A percentile compares a stretch with the other conserved stretches of the same genome.
phyloP scores from a whole-genome alignment of 64 coral and sea anemone species.

The Stichodactyla mertensii region DNA sequence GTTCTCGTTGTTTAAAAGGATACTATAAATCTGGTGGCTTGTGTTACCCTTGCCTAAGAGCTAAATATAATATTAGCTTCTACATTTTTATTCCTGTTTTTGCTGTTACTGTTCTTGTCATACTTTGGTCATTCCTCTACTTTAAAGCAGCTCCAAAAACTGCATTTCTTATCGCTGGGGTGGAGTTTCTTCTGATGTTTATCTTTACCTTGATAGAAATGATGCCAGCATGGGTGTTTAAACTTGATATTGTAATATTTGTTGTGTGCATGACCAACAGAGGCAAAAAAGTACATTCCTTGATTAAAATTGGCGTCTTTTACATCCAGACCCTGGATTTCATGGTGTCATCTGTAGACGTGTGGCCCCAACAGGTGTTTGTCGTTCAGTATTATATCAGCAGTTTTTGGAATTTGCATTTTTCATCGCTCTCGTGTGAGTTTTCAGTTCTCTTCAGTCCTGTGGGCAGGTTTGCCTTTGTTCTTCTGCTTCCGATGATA shows the following conservation, averaged over 20 bases:
- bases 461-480: background rate
- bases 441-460: slow-evolving; percentile 50
- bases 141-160: background rate
- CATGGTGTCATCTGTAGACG: slow-evolving; percentile 31
- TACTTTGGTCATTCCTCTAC: slow-evolving; percentile 25
- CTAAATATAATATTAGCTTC: slow-evolving; percentile 20
- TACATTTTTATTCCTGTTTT: slow-evolving; percentile 35
- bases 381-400: slow-evolving; percentile 42
- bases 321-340: slow-evolving; percentile 64
- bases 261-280: slow-evolving; percentile 18
- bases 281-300: slow-evolving; percentile 23
- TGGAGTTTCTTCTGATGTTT: slow-evolving; percentile 26
- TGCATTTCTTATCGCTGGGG: slow-evolving; percentile 11
- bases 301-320: slow-evolving; percentile 52
- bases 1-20: slow-evolving; percentile 41
- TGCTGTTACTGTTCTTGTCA: slow-evolving; percentile 18
- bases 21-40: slow-evolving; percentile 40
- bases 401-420: background rate
- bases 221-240: too few species aligned
- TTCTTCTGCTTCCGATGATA: slow-evolving; percentile 38
- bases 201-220: slow-evolving; percentile 4
- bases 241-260: slow-evolving; percentile 17
- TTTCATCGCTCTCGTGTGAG: slow-evolving; percentile 48
- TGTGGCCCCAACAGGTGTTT: slow-evolving; percentile 44
- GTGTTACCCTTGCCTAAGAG: slow-evolving; percentile 13